These are phyloP conservation scores for Electrona antarctica DNA, from an alignment of 2,113 vertebrate species.

Conservation along the genomic window DNA sequence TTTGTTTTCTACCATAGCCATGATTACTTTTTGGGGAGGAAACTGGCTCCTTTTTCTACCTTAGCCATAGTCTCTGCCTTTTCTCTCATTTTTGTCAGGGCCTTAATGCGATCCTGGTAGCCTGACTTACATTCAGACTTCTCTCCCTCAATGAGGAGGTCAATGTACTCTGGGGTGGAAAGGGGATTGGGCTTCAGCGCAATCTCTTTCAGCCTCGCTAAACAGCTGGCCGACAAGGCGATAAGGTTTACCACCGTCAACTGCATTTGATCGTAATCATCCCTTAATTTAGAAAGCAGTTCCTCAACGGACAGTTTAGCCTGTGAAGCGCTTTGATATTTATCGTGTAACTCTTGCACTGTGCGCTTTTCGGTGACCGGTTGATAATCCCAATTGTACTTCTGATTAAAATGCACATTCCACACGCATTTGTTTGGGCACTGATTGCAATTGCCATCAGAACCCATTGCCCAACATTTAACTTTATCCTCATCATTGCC, in stretches of 20 bases:
- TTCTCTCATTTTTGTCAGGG: conserved; percentile 2
- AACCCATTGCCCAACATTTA: too few relatives aligned
- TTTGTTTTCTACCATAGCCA: too few relatives aligned
- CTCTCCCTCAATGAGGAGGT: conserved; percentile 31
- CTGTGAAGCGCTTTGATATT: conserved; percentile 23
- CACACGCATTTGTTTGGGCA: too few relatives aligned
- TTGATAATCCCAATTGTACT: conserved; percentile 14
- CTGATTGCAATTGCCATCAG: too few relatives aligned
- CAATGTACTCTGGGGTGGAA: conserved; percentile 31
- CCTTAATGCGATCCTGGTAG: conserved; percentile 17
- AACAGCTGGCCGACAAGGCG: too few relatives aligned
- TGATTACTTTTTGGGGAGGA: not conserved
- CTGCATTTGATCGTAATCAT: conserved; percentile 1
- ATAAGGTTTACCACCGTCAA: too few relatives aligned
- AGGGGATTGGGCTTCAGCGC: conserved; percentile 31
- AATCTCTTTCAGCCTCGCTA: conserved; percentile 29
- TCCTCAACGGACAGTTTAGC: not conserved
- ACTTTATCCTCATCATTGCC: too few relatives aligned
- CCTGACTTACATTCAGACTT: conserved; percentile 23
- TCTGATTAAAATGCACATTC: conserved; percentile 5
- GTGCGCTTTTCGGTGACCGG: conserved; percentile 9
- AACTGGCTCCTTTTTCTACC: not conserved
- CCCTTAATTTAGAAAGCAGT: not conserved
- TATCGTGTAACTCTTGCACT: conserved; percentile 12
- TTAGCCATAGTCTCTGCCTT: conserved; percentile 2